Evolutionary conservation across 1,140 invertebrate genomes (phyloP).

Genomic region (Neoseiulus cucumeris): DNA sequence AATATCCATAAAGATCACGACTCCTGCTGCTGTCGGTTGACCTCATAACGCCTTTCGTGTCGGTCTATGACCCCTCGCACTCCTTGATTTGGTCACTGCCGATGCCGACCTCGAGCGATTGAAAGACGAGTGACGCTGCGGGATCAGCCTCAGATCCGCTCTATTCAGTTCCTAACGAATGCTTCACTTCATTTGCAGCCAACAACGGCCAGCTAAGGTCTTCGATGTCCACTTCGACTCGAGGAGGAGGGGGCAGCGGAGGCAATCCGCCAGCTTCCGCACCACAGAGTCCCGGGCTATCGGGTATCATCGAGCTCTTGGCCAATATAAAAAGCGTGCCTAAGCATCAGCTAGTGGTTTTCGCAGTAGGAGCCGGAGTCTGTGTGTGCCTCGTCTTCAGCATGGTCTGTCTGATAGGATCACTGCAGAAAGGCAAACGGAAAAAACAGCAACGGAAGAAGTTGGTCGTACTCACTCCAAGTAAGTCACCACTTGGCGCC

Average conservation of each 20-base stretch:
- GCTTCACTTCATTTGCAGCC: background rate
- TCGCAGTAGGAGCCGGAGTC: background rate
- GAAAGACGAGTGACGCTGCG: no score
- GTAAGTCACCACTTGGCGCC: no score
- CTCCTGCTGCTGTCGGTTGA: no score
- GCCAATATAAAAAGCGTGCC: background rate
- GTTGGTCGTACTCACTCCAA: slow-evolving; percentile 2
- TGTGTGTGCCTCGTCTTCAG: slow-evolving; percentile 8
- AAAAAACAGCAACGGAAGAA: slow-evolving; percentile 1
- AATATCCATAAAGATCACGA: no score
- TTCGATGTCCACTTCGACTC: slow-evolving; percentile 6
- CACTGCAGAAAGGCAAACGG: background rate
- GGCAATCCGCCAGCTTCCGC: background rate
- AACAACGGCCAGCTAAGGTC: slow-evolving; percentile 2
- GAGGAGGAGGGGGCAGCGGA: background rate
- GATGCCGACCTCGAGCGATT: no score
- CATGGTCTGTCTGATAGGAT: slow-evolving; percentile 1
- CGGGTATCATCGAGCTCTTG: background rate
- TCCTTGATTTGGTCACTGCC: no score
- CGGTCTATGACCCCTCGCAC: no score
- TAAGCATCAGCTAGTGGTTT: background rate
- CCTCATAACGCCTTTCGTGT: no score
- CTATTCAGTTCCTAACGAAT: no score
- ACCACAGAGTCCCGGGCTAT: background rate
- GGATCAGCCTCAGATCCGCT: no score